Percentiles rank a stretch among this genome's conserved stretches.
These are phyloP conservation scores for Aleadryas rufinucha DNA, from an alignment of 2,113 vertebrate species.

Conservation along the genomic window DNA sequence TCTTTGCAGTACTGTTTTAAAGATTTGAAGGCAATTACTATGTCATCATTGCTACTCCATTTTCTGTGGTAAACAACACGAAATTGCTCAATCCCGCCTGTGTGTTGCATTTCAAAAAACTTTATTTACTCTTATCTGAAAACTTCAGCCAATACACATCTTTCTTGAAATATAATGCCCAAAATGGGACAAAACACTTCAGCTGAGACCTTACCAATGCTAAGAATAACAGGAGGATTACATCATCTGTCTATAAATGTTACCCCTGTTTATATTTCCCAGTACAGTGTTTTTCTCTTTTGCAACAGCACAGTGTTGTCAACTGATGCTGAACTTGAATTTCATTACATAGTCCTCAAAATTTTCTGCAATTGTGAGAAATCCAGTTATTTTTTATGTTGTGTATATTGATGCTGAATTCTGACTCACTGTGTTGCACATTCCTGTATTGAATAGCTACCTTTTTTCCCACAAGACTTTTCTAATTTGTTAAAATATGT, in stretches of 20 bases:
- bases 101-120: neutral
- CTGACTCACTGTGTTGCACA: neutral
- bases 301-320: neutral
- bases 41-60: neutral
- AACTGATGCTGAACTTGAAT: neutral
- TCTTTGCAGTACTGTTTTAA: neutral
- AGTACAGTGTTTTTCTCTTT: neutral
- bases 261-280: neutral
- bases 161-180: constrained; percentile 4
- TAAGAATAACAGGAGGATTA: constrained; percentile 10
- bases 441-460: neutral
- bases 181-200: constrained; percentile 30
- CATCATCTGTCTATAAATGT: constrained; percentile 11
- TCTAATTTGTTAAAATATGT: neutral
- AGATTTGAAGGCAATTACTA: neutral
- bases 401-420: neutral
- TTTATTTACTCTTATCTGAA: neutral
- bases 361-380: neutral
- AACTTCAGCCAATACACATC: neutral
- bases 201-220: neutral
- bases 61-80: neutral
- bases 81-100: neutral
- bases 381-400: neutral
- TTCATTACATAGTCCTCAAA: neutral
- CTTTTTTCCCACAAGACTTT: neutral